Base-by-base conservation (phyloP, 2,888 invertebrate species). In the Ormyrus thymus region DNA sequence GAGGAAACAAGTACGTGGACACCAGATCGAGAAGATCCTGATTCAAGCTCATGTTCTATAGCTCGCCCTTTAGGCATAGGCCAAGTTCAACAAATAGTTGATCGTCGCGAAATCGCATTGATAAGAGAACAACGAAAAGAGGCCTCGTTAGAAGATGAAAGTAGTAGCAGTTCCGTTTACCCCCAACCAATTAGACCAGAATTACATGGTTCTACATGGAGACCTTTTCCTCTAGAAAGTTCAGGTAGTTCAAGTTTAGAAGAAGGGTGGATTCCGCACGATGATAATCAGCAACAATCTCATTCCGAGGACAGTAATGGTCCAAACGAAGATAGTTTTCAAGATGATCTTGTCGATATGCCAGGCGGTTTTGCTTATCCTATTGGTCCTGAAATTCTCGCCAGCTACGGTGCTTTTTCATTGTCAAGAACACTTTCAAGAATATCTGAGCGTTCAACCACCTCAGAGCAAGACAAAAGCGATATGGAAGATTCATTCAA, bases 401-500 rank as follows among this genome's bases (percentile, higher is more conserved):
- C 93, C 65, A 94, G 94, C 8, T 95, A 95, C 85, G 94, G 94
- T 7, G 94, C 94, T 62, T 96, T 95, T 90, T 94, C 94, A 0
- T 87, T 95, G 43, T 94, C 94, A 0, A 92, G 97, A 61, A 97
- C 97, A 0, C 91, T 97, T 48, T 96, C 96, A 0, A 92, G 97
- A 81, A 97, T 97, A 86, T 97, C 96, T 0, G 97, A 97, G 90
- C 92, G 96, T 61, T 97, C 96, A 83, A 97, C 97, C 9, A 96
- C 96, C 10, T 96, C 96, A 0, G 96, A 96, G 88, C 96, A 96
- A 89, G 92, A 92, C 80, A 95, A 95, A 3, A 96, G 96, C 86
- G 94, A 95, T 81, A 94, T 96, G 85, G 96, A 96, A 88, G 96
- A 96, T 90, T 95, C 95, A 0, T 96, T 96, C 50, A 96, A 96